Evolutionary conservation across 92 coral and sea anemone genomes (phyloP).

Genomic region (Pocillopora grandis): DNA sequence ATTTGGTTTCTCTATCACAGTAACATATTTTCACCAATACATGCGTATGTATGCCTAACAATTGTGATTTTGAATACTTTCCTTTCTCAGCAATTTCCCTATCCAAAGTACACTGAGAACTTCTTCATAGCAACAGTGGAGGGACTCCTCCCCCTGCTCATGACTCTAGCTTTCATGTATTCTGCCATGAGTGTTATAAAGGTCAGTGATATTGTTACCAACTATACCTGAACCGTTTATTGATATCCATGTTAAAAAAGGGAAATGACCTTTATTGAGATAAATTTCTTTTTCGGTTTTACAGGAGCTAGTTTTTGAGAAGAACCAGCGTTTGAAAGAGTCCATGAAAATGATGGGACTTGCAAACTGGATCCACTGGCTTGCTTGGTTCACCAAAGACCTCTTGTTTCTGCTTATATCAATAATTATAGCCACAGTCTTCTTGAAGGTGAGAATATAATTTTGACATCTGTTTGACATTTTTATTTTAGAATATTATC

Average conservation of each 20-base stretch:
- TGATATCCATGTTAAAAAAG: no score
- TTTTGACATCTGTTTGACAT: no score
- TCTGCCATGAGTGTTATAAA: constrained; percentile 89
- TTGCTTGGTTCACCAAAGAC: constrained; percentile 89
- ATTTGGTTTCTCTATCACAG: no score
- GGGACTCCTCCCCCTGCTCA: constrained; percentile 65
- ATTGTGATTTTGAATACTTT: not conserved
- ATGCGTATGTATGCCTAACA: not conserved
- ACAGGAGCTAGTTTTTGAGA: constrained; percentile 91
- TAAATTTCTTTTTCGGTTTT: not conserved
- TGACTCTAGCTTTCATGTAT: constrained; percentile 90
- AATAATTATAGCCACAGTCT: constrained; percentile 59
- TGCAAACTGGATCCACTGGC: constrained; percentile 97
- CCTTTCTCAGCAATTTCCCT: constrained; percentile 82
- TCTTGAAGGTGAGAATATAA: constrained; percentile 65
- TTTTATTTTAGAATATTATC: no score
- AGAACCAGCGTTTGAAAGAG: constrained; percentile 93
- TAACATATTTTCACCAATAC: no score
- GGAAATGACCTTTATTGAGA: no score
- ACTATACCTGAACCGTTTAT: no score
- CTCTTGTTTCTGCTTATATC: constrained; percentile 79
- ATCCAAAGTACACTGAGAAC: constrained; percentile 75
- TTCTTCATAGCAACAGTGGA: constrained; percentile 59
- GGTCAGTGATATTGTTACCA: constrained; percentile 39
- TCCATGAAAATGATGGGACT: constrained; percentile 99